Evolutionary conservation across 2,888 invertebrate genomes (phyloP), one percentile per base, ranked within the genome.

Genomic region (Celastrina argiolus): DNA sequence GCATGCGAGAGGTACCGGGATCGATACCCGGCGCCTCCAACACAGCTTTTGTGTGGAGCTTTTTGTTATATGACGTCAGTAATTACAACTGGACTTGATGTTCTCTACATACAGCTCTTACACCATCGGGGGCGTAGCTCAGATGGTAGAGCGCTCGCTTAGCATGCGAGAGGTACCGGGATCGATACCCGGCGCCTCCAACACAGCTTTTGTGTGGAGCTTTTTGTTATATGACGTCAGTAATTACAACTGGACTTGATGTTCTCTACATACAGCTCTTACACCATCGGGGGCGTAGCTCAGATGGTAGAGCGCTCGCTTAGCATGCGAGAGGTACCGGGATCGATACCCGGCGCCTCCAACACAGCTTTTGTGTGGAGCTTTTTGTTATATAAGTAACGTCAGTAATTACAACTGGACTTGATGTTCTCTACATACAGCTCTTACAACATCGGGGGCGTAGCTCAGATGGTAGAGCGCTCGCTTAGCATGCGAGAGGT

Each of bases 391-490:
- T n/a, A n/a, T n/a, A n/a, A n/a, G n/a, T n/a, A n/a, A n/a, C n/a
- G n/a, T n/a, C n/a, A n/a, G n/a, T n/a, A n/a, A n/a, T n/a, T n/a
- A n/a, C n/a, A n/a, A n/a, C n/a, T n/a, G n/a, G n/a, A n/a, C n/a
- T n/a, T n/a, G n/a, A n/a, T n/a, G n/a, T n/a, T n/a, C n/a, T n/a
- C n/a, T 31, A 31, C 31, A 31, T 31, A 31, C 31, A 31, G 4
- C 31, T 31, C 31, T 31, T 31, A 31, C 31, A 28, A n/a, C 18
- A 70, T 16, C 68, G 89, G 88, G 89, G 90, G 88, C 89, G 91
- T 90, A 90, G 90, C 90, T 90, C 91, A 91, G 89, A 91, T 90
- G 90, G 90, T 90, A 90, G 90, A 90, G 90, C 89, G 90, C 90
- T 89, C 90, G 89, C 90, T 90, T 89, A 90, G 90, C 90, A 90